phyloP scores from a whole-genome alignment of 2,113 vertebrate genomes.

The Anolis sagrei region DNA sequence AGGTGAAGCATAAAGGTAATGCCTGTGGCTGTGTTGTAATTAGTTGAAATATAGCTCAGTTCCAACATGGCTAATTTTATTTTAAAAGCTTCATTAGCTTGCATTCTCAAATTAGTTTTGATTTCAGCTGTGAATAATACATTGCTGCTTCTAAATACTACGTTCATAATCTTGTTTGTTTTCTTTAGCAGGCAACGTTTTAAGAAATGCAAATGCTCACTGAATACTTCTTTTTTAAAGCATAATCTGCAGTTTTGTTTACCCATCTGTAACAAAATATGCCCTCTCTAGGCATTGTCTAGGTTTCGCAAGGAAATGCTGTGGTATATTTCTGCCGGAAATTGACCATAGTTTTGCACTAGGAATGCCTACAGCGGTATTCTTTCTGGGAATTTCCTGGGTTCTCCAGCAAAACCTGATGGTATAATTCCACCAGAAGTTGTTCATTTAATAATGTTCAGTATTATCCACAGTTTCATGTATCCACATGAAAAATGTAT shows the following conservation, averaged over 20 bases:
- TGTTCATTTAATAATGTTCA: too few relatives aligned
- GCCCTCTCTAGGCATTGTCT: too few relatives aligned
- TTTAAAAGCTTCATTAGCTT: not conserved
- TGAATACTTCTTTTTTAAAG: constrained; percentile 50
- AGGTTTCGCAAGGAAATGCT: too few relatives aligned
- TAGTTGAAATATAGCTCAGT: not conserved
- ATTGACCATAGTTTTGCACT: too few relatives aligned
- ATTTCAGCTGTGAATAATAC: not conserved
- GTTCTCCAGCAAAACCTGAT: too few relatives aligned
- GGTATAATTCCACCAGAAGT: too few relatives aligned
- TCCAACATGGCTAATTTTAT: not conserved
- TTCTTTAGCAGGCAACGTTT: constrained; percentile 17
- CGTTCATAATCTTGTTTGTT: constrained; percentile 25
- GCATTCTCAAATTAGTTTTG: not conserved
- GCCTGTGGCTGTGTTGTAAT: not conserved
- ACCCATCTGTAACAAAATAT: too few relatives aligned
- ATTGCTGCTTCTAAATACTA: not conserved
- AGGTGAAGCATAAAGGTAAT: not conserved
- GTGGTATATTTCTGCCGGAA: too few relatives aligned
- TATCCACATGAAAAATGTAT: too few relatives aligned
- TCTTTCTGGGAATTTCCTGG: too few relatives aligned
- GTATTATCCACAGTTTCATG: too few relatives aligned
- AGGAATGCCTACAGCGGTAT: too few relatives aligned
- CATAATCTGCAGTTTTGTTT: not conserved
- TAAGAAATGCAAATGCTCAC: constrained; percentile 2